These are phyloP conservation scores for Chrysotoxum bicinctum DNA, from an alignment of 2,888 invertebrate species.

Conservation along the genomic window DNA sequence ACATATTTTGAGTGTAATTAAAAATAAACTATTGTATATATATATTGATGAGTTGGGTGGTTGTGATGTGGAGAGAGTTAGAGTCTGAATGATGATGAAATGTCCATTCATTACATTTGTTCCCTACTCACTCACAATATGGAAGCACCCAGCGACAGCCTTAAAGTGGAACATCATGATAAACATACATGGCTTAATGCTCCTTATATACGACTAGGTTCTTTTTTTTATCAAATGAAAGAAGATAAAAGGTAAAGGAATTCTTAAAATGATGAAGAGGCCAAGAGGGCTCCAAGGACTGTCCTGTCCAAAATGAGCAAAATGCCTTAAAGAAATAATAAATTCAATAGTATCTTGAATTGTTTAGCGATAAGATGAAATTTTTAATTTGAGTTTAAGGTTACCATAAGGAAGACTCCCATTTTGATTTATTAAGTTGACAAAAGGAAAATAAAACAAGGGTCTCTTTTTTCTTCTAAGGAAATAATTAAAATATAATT, in stretches of 20 bases:
- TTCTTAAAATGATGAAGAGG: background rate
- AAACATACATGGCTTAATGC: slow-evolving; percentile 10
- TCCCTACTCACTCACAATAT: background rate
- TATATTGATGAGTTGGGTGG: too few relatives aligned
- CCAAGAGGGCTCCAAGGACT: background rate
- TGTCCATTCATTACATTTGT: background rate
- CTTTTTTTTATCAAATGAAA: background rate
- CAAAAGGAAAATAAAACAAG: background rate
- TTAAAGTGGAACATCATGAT: slow-evolving; percentile 21
- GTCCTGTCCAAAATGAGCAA: background rate
- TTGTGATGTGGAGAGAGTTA: background rate
- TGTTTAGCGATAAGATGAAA: background rate
- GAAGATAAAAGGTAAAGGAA: background rate
- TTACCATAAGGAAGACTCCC: too few relatives aligned
- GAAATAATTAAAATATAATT: background rate
- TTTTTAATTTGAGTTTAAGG: background rate
- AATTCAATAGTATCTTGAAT: background rate
- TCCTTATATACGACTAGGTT: background rate
- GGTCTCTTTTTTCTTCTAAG: background rate
- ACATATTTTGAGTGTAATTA: too few relatives aligned
- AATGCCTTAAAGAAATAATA: background rate
- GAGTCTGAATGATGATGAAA: background rate
- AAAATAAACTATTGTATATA: too few relatives aligned
- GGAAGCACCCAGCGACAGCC: background rate
- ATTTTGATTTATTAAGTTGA: background rate